Base-by-base conservation (phyloP, 2,113 vertebrate species). In the Xiphophorus maculatus region DNA sequence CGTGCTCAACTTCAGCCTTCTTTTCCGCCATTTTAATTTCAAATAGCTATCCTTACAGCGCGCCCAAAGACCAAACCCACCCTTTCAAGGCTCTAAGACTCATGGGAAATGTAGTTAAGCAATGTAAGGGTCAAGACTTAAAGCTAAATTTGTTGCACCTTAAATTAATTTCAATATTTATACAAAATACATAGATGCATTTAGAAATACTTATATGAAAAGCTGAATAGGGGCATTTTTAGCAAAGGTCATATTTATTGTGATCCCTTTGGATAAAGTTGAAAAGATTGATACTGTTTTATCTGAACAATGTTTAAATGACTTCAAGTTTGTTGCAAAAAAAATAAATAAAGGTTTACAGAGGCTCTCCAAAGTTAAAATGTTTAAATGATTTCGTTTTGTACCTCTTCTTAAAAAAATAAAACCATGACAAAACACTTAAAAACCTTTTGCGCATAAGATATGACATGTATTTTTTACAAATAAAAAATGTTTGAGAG, bases 1-100 rank as follows among this genome's bases (percentile, higher is more conserved):
- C 1, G 7, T 76, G 4, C 22, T 54, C 69, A 28, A n/a, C 40
- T 71, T 74, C 65, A 15, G 14, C 63, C 22, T 79, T 37, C 64
- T 65, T 76, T 72, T 94, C 94, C 93, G 93, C 94, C 94, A 95
- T 95, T 93, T 94, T 87, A 73, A 15, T 83, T 95, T 94, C 86
- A 90, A 94, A 94, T 82, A 14, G 14, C 82, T 81, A 29, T 69
- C 33, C 25, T 62, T 65, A 1, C 33, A 73, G 65, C 86, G 87
- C 94, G 89, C 89, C 60, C 40, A 81, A 75, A 77, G 28, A 61
- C 69, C 73, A 14, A 64, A 28, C 82, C 82, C 42, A 48, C 17
- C 44, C 5, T 69, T 73, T 3, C 44, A 4, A 7, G 5, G 0
- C n/a, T 0, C 28, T 32, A 32, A 63, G 93, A 63, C 91, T 27